Percentiles rank a stretch among this genome's conserved stretches.
phyloP scores from a whole-genome alignment of 2,113 vertebrate genomes.

The Chionodraco myersi region DNA sequence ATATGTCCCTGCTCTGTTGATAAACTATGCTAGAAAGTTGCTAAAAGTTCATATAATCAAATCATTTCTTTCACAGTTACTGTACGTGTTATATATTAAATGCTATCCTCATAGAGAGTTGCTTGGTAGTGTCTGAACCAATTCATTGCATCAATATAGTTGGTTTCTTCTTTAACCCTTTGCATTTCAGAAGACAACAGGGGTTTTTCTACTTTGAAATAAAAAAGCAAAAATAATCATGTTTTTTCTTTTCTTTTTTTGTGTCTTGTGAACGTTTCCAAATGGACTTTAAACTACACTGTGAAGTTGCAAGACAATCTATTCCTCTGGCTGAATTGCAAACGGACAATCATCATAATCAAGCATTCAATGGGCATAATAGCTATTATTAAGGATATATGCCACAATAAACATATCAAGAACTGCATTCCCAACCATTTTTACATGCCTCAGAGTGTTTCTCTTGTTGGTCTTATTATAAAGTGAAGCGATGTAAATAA shows the following conservation, averaged over 20 bases:
- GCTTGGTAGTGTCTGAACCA: neutral
- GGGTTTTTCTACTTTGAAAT: no score
- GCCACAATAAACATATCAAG: neutral
- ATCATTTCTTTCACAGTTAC: neutral
- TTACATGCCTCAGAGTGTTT: neutral
- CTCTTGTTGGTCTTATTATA: no score
- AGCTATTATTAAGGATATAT: neutral
- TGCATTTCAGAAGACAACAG: neutral
- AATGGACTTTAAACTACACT: neutral
- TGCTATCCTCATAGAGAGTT: slow-evolving; percentile 1
- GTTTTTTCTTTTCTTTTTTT: no score
- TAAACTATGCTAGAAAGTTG: neutral
- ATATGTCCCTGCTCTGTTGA: neutral
- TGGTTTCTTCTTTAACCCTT: neutral
- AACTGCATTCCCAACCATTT: neutral
- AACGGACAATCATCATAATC: neutral
- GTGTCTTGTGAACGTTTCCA: no score
- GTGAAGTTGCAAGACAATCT: neutral
- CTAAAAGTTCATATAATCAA: neutral
- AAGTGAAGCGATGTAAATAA: neutral
- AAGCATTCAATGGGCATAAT: neutral
- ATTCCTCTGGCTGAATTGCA: neutral
- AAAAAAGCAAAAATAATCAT: no score
- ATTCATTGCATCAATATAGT: slow-evolving; percentile 1
- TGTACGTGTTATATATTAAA: slow-evolving; percentile 6